Conservation (phyloP, 2,113 vertebrate species). For the Narcine bancroftii region DNA sequence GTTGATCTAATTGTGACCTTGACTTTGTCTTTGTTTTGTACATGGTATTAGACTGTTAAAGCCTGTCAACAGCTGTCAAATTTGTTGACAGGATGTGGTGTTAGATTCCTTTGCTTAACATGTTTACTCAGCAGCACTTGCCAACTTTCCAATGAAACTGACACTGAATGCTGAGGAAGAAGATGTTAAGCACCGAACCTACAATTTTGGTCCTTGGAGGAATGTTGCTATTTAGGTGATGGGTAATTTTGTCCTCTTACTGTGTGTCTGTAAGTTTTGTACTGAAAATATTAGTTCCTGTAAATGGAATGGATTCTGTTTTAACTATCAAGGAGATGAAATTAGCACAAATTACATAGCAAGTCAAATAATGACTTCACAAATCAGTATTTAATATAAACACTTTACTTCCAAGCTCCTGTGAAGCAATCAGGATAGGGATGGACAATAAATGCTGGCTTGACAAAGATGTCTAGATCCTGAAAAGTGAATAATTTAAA, state of each 20-base stretch:
- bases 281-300: not conserved
- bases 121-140: not conserved
- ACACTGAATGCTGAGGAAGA: not conserved
- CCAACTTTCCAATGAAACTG: conserved; percentile 9
- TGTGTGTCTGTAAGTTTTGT: not conserved
- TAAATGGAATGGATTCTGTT: not conserved
- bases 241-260: too few species aligned
- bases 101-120: conserved; percentile 22
- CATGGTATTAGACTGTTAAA: not conserved
- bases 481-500: too few species aligned
- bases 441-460: too few species aligned
- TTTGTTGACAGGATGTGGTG: conserved; percentile 7
- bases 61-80: conserved; percentile 24
- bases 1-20: not conserved
- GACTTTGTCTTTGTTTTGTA: conserved; percentile 24
- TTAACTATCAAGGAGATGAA: not conserved
- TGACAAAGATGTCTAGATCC: too few species aligned
- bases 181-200: not conserved
- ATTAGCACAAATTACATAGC: not conserved
- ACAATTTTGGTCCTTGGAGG: not conserved
- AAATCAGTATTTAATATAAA: not conserved
- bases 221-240: not conserved
- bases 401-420: not conserved
- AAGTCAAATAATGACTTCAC: not conserved
- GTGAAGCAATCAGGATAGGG: not conserved